Percentiles rank a stretch among this genome's conserved stretches.
phyloP scores from a whole-genome alignment of 2,797 vertebrate genomes.

The Lacerta viridis region DNA sequence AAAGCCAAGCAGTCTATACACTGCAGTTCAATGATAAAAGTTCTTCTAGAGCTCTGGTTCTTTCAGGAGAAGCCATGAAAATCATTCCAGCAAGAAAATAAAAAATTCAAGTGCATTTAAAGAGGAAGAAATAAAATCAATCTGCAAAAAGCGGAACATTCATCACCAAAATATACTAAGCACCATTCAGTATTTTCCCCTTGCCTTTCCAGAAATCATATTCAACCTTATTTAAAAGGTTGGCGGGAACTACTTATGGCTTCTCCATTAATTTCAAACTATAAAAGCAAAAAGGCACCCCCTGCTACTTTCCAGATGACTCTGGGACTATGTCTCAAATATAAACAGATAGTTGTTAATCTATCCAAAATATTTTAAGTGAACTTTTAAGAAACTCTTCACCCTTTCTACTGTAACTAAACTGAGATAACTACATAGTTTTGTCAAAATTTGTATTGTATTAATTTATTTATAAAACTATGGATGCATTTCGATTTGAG shows the following conservation, averaged over 20 bases:
- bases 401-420: too few species aligned
- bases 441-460: too few species aligned
- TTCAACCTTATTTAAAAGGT: neutral
- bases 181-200: neutral
- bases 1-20: neutral
- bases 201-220: neutral
- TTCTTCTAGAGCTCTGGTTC: constrained; percentile 31
- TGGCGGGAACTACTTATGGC: neutral
- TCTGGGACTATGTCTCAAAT: neutral
- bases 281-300: neutral
- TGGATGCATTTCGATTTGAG: too few species aligned
- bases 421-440: too few species aligned
- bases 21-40: constrained; percentile 15
- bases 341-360: too few species aligned
- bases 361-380: too few species aligned
- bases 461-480: too few species aligned
- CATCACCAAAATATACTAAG: neutral
- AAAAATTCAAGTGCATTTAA: neutral
- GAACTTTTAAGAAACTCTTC: too few species aligned
- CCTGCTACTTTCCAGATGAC: neutral
- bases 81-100: neutral
- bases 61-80: constrained; percentile 29
- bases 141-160: neutral
- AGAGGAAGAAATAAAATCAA: neutral
- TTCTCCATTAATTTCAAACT: neutral